phyloP scores from a whole-genome alignment of 2,797 vertebrate species.

The Siniperca scherzeri region DNA sequence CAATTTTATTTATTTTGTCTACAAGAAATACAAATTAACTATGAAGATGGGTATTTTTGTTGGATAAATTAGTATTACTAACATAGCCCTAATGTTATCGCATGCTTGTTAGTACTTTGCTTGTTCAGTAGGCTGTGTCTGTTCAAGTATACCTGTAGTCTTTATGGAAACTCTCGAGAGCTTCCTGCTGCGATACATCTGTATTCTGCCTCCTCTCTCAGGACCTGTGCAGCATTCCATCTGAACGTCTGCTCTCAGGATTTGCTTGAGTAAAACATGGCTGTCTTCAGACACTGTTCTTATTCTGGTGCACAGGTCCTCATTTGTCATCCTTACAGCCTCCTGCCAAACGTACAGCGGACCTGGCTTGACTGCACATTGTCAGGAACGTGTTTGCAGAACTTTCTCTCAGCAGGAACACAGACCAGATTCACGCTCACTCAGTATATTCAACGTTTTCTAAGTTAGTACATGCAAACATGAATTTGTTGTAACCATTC shows the following conservation, averaged over 20 bases:
- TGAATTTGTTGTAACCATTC: not conserved
- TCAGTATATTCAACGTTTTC: not conserved
- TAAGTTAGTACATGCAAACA: conserved; percentile 1
- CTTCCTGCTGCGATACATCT: conserved; percentile 52
- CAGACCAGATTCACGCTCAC: conserved; percentile 20
- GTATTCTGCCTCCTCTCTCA: conserved; percentile 60
- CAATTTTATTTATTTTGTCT: not conserved
- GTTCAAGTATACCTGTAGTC: conserved; percentile 32
- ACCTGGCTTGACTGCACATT: conserved; percentile 61
- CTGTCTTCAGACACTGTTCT: conserved; percentile 67
- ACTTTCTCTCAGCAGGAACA: conserved; percentile 53
- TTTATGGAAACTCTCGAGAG: conserved; percentile 35
- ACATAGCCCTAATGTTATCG: not conserved
- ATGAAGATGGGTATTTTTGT: not conserved
- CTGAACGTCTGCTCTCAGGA: conserved; percentile 51
- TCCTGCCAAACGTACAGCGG: conserved; percentile 68
- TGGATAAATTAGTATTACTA: not conserved
- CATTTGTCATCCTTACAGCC: conserved; percentile 78
- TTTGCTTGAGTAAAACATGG: conserved; percentile 59
- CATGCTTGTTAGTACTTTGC: not conserved
- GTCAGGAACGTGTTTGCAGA: conserved; percentile 60
- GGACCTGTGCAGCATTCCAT: conserved; percentile 59
- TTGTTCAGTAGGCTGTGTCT: not conserved
- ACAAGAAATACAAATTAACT: not conserved
- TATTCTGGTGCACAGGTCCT: conserved; percentile 67